Evolutionary conservation across 2,888 invertebrate species (phyloP).

Genomic region (Caenorhabditis japonica): DNA sequence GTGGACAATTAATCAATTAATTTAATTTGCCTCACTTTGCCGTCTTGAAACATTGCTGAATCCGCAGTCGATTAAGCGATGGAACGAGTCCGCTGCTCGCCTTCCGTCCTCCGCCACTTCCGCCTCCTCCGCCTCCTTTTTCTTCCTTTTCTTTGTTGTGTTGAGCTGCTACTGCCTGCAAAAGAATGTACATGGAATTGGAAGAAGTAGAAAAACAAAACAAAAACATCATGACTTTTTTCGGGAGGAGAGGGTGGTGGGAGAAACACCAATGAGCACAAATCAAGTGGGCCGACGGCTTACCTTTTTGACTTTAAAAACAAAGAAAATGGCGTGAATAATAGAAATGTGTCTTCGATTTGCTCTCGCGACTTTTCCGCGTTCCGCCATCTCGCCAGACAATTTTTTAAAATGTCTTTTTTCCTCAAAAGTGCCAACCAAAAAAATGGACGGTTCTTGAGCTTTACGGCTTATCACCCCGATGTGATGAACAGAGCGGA

Average conservation of each 20-base stretch:
- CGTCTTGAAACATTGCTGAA: constrained; percentile 72
- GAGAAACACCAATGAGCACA: too few species aligned
- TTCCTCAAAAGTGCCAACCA: too few species aligned
- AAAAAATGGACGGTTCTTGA: too few species aligned
- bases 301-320: constrained; percentile 33
- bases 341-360: constrained; percentile 11
- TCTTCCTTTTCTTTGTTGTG: constrained; percentile 44
- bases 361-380: neutral
- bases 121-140: constrained; percentile 20
- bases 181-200: constrained; percentile 3
- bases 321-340: constrained; percentile 45
- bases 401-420: too few species aligned
- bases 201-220: neutral
- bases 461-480: too few species aligned
- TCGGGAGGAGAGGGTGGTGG: neutral
- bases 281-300: too few species aligned
- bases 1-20: neutral
- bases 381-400: too few species aligned
- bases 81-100: constrained; percentile 70
- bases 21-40: constrained; percentile 66
- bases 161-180: constrained; percentile 51
- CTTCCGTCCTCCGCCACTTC: constrained; percentile 43
- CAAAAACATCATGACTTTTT: constrained; percentile 2
- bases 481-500: too few species aligned
- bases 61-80: constrained; percentile 71